Conservation (phyloP, 2,888 invertebrate species). For the Neria commutata region DNA sequence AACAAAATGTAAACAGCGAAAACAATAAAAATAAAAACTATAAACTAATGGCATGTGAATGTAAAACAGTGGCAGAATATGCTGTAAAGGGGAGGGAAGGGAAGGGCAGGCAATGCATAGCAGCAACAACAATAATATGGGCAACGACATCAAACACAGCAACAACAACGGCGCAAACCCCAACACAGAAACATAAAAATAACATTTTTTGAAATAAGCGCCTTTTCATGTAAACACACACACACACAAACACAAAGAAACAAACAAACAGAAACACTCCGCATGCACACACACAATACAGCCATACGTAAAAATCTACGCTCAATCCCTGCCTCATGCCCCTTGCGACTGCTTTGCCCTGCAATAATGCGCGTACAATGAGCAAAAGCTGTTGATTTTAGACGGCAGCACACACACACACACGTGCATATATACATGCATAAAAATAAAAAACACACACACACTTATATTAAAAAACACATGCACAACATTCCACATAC, state of each 20-base stretch:
- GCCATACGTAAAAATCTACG: too few relatives aligned
- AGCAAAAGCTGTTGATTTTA: too few relatives aligned
- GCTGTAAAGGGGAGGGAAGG: too few relatives aligned
- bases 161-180: background rate
- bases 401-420: slow-evolving; percentile 9
- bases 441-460: slow-evolving; percentile 35
- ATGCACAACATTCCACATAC: background rate
- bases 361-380: background rate
- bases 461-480: slow-evolving; percentile 26
- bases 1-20: too few relatives aligned
- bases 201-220: slow-evolving; percentile 1
- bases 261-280: background rate
- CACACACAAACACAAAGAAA: background rate
- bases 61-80: background rate
- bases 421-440: slow-evolving; percentile 13
- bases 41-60: background rate
- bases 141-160: background rate
- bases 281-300: too few relatives aligned
- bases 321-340: too few relatives aligned
- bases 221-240: background rate
- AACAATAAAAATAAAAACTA: background rate
- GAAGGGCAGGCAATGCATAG: too few relatives aligned
- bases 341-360: too few relatives aligned
- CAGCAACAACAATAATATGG: slow-evolving; percentile 3
- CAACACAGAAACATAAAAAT: background rate